phyloP scores from a whole-genome alignment of 1,140 invertebrate species.

The Apis cerana region DNA sequence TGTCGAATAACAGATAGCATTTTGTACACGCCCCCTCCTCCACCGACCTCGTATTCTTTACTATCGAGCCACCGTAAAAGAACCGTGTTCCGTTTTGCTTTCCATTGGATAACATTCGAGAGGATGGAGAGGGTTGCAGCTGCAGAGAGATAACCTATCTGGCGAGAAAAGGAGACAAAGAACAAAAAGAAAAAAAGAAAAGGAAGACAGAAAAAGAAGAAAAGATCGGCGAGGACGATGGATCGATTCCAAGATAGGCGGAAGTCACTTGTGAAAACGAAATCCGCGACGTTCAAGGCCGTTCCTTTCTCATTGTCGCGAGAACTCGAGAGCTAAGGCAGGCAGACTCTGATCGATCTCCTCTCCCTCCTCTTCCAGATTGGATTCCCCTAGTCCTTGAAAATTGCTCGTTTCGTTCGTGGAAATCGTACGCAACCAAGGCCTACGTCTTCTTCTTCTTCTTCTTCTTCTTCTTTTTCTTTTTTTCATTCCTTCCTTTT shows the following conservation, averaged over 20 bases:
- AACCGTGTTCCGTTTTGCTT: slow-evolving; percentile 28
- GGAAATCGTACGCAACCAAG: slow-evolving; percentile 58
- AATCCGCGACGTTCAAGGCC: slow-evolving; percentile 41
- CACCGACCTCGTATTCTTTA: slow-evolving; percentile 35
- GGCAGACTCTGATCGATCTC: slow-evolving; percentile 7
- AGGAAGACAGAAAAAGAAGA: background rate
- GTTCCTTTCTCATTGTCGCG: slow-evolving; percentile 25
- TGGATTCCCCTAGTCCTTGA: slow-evolving; percentile 32
- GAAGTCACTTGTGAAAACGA: slow-evolving; percentile 46
- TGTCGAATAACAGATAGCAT: slow-evolving; percentile 33
- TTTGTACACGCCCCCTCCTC: slow-evolving; percentile 20
- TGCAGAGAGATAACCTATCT: slow-evolving; percentile 12
- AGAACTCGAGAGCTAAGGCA: slow-evolving; percentile 36
- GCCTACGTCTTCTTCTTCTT: background rate
- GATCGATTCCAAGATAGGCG: slow-evolving; percentile 56
- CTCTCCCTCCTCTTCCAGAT: slow-evolving; percentile 5
- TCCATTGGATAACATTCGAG: slow-evolving; percentile 50
- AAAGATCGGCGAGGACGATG: slow-evolving; percentile 15
- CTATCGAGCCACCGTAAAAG: slow-evolving; percentile 33
- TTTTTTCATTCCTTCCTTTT: slow-evolving; percentile 5
- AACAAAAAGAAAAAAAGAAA: background rate
- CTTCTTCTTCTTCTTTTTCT: slow-evolving; percentile 29
- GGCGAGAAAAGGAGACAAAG: background rate
- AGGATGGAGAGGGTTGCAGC: background rate
- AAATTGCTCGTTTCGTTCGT: slow-evolving; percentile 54